Percentiles rank a stretch among this genome's conserved stretches.
Conservation (phyloP, 2,797 vertebrate species). For the Peromyscus aztecus region DNA sequence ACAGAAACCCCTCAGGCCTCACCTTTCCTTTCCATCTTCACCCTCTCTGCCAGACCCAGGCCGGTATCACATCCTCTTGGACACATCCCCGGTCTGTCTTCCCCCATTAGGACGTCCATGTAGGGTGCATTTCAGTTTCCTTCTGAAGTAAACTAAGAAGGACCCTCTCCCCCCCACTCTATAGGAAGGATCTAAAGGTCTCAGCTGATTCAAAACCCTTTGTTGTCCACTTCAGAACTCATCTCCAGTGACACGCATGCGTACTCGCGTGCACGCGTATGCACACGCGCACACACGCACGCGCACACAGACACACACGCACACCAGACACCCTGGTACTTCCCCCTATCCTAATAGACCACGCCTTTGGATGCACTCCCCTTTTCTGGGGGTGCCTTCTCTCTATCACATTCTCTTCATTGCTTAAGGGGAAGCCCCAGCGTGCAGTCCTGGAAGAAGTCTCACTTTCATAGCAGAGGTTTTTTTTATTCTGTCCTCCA, state of each 20-base stretch:
- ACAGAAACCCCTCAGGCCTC: neutral
- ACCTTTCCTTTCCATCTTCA: neutral
- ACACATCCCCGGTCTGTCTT: too few relatives aligned
- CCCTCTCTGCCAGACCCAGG: neutral
- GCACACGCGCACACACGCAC: neutral
- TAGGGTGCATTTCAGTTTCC: neutral
- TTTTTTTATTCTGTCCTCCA: neutral
- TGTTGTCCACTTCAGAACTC: neutral
- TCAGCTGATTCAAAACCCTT: neutral
- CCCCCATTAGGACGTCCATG: neutral
- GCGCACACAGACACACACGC: rapidly evolving
- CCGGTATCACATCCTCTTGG: neutral
- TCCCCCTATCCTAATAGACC: rapidly evolving
- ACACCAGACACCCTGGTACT: too few relatives aligned
- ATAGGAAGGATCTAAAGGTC: neutral
- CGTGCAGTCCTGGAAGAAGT: neutral
- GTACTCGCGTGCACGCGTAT: too few relatives aligned
- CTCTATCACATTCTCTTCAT: neutral
- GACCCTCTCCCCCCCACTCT: neutral
- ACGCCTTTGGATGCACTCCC: neutral
- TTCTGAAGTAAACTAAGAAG: neutral
- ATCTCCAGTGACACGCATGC: neutral
- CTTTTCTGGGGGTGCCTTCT: neutral
- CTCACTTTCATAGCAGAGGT: neutral
- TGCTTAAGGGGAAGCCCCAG: neutral